Evolutionary conservation across 2,888 invertebrate species (phyloP), one percentile per base, ranked within the genome.

Genomic region (Julus scandinavius): DNA sequence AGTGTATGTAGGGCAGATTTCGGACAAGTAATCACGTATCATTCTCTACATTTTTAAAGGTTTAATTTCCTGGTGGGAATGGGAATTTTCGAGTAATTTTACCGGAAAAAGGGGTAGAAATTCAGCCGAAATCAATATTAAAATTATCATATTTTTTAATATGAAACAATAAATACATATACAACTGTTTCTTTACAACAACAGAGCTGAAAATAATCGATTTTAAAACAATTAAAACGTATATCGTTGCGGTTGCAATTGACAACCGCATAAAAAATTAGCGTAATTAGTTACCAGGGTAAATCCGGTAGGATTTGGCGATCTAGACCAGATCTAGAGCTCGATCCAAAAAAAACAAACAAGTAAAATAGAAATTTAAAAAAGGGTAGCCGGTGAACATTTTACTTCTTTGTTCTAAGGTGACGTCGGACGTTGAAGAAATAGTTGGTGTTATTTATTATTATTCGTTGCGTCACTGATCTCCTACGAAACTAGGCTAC

Each of bases 101-200:
- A 45, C 41, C 41, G 2, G 41, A 45, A 45, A 45, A 45, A 45
- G n/a, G 58, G 58, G 58, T 45, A 17, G 3, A 63, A 63, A 4
- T 63, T 63, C 54, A n/a, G n/a, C 3, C 3, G 17, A 63, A 63
- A 63, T 5, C n/a, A 2, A 63, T n/a, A 63, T 13, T 63, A 63
- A 63, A 63, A 63, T 63, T 13, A 63, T 63, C 58, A 63, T 63
- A 63, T 63, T 63, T 63, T 63, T 63, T 63, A 63, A 63, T 63
- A 63, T n/a, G 58, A 63, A 63, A 63, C 58, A 63, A 63, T 63
- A 63, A 63, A 63, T 63, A 63, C 58, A 63, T 63, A 63, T 63
- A 63, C 58, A 63, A 63, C 58, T 63, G 58, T 63, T 63, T 63
- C 58, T 63, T 63, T 63, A 63, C 58, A 63, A n/a, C 58, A 63